Percentiles rank a stretch among this genome's conserved stretches.
Conservation (phyloP, 2,888 invertebrate species). For the Lymantria monacha region DNA sequence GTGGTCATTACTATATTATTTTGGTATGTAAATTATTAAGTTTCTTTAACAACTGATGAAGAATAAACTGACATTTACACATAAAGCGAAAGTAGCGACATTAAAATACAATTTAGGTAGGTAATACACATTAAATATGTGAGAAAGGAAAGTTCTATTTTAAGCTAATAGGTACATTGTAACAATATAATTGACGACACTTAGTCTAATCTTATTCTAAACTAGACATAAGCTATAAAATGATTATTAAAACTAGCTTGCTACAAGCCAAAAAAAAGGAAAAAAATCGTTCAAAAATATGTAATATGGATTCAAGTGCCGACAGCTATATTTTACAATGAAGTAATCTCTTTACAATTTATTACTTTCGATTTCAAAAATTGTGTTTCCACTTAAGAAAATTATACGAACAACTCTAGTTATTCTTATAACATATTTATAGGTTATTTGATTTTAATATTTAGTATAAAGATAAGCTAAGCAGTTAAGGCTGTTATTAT, state of each 20-base stretch:
- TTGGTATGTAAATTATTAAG: background rate
- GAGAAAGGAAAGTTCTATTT: constrained; percentile 41
- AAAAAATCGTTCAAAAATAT: background rate
- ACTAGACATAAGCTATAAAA: background rate
- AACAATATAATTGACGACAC: background rate
- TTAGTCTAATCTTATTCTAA: background rate
- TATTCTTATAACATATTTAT: constrained; percentile 19
- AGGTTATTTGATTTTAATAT: constrained; percentile 23
- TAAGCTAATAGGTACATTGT: background rate
- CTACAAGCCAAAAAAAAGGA: background rate
- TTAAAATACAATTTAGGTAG: constrained; percentile 50
- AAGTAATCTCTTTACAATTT: constrained; percentile 10
- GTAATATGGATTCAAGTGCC: constrained; percentile 2
- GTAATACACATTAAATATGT: constrained; percentile 26
- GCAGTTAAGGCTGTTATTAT: background rate
- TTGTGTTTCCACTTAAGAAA: constrained; percentile 18
- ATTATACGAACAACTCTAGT: constrained; percentile 27
- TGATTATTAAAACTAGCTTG: background rate
- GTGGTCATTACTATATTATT: background rate
- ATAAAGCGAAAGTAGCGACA: constrained; percentile 42
- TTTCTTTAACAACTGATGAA: background rate
- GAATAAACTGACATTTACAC: constrained; percentile 1
- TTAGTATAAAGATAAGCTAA: constrained; percentile 1
- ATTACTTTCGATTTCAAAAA: constrained; percentile 26
- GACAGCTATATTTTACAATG: constrained; percentile 4